These are phyloP conservation scores for Parnassius smintheus DNA, from an alignment of 2,888 invertebrate genomes.

Conservation along the genomic window DNA sequence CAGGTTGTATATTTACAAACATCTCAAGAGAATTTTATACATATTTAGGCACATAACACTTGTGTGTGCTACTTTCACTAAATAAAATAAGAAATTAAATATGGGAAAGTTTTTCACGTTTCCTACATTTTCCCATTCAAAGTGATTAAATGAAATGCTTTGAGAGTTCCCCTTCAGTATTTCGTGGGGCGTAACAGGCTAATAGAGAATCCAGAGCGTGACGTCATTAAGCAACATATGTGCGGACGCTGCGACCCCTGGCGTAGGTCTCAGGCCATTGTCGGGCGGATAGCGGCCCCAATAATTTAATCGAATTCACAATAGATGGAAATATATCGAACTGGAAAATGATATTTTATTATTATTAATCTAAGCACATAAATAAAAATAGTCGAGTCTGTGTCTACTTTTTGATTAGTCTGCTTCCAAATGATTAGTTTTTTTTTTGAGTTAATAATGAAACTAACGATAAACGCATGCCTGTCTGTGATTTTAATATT, in stretches of 20 bases:
- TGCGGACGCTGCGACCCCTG: conserved; percentile 30
- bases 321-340: conserved; percentile 12
- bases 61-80: no score
- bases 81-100: no score
- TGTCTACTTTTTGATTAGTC: no score
- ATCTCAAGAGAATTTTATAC: no score
- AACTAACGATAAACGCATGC: no score
- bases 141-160: conserved; percentile 36
- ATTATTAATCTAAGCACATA: no score
- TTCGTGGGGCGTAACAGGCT: conserved; percentile 45
- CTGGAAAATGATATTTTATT: background rate
- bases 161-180: conserved; percentile 44
- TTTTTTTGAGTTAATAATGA: no score
- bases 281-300: conserved; percentile 22
- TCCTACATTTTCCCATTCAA: conserved; percentile 22
- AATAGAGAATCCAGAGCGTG: conserved; percentile 43
- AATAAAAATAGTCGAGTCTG: no score
- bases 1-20: no score
- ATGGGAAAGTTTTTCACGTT: conserved; percentile 8
- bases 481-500: no score
- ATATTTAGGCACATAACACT: no score
- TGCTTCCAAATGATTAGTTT: no score
- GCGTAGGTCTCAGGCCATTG: conserved; percentile 14
- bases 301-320: conserved; percentile 23
- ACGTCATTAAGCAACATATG: conserved; percentile 57